Conservation (phyloP, 2,797 vertebrate genomes). For the Chloroceryle amazona region DNA sequence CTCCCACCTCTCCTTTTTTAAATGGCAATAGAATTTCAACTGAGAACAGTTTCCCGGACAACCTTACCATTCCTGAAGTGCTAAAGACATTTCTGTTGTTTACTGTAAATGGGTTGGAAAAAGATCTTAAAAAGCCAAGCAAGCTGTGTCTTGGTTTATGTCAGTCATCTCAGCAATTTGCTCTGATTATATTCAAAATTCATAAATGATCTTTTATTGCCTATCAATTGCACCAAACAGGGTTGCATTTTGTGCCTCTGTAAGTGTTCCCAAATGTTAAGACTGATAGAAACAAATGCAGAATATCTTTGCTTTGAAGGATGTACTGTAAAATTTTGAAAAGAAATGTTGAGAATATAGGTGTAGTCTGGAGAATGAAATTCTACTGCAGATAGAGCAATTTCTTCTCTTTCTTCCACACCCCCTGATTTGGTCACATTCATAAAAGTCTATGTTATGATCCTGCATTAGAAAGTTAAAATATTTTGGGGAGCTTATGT, state of each 20-base stretch:
- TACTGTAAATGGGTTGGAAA: background rate
- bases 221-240: background rate
- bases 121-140: background rate
- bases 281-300: background rate
- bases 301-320: background rate
- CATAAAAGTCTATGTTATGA: background rate
- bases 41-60: background rate
- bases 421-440: background rate
- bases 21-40: constrained; percentile 3
- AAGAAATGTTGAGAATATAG: background rate
- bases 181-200: background rate
- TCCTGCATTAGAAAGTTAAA: background rate
- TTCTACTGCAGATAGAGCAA: background rate
- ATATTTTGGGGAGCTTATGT: background rate
- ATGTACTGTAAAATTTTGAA: background rate
- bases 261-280: background rate
- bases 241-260: background rate
- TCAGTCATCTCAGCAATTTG: background rate
- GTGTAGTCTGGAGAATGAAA: background rate
- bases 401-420: background rate
- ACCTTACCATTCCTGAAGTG: background rate
- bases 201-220: background rate
- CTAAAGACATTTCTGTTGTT: constrained; percentile 11
- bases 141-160: background rate
- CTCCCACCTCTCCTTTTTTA: background rate